Evolutionary conservation across 2,113 vertebrate genomes (phyloP).

Genomic region (Phalacrocorax carbo): DNA sequence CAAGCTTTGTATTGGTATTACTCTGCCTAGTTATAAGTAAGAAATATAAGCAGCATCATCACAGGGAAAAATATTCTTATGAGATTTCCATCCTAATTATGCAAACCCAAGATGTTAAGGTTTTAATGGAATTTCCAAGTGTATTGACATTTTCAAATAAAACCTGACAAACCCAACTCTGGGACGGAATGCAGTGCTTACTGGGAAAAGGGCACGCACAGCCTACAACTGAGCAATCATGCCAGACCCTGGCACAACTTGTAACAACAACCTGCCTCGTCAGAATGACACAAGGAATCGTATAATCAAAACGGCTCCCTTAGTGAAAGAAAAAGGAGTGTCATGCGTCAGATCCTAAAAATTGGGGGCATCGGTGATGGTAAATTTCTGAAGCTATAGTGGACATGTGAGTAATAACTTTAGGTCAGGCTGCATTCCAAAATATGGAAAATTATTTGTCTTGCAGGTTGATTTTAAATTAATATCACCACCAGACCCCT

Average conservation of each 20-base stretch:
- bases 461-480: neutral
- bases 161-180: neutral
- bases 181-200: neutral
- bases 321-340: neutral
- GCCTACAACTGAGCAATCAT: neutral
- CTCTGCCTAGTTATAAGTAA: neutral
- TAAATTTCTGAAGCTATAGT: neutral
- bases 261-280: neutral
- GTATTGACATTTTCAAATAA: neutral
- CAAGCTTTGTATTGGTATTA: neutral
- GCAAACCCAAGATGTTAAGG: neutral
- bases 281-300: neutral
- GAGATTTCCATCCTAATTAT: neutral
- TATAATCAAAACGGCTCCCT: neutral
- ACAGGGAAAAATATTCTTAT: neutral
- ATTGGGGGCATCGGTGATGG: neutral
- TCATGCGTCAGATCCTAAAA: neutral
- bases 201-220: neutral
- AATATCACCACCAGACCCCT: neutral
- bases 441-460: neutral
- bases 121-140: conserved; percentile 20
- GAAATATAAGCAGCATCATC: neutral
- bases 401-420: neutral
- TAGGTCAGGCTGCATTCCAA: neutral
- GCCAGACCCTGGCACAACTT: neutral